phyloP scores from a whole-genome alignment of 2,797 vertebrate species.

The Tenualosa ilisha region DNA sequence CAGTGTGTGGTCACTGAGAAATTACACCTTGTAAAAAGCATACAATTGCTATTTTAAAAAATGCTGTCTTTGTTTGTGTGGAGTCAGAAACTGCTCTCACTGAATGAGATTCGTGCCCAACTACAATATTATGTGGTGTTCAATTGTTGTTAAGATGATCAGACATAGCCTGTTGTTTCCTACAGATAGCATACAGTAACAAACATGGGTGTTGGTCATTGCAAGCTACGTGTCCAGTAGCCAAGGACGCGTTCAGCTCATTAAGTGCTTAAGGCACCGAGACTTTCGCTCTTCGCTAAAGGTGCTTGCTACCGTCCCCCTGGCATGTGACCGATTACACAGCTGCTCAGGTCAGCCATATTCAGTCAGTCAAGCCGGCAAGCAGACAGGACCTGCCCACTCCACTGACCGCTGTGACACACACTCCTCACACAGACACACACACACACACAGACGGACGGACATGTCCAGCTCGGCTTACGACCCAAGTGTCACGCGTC shows the following conservation, averaged over 20 bases:
- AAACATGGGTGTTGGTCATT: neutral
- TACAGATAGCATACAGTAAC: neutral
- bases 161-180: conserved; percentile 12
- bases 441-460: too few relatives aligned
- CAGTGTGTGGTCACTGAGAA: neutral
- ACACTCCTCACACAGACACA: neutral
- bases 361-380: neutral
- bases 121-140: neutral
- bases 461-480: conserved; percentile 3
- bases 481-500: neutral
- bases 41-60: neutral
- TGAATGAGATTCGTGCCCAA: neutral
- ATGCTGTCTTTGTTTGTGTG: neutral
- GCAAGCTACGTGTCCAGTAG: neutral
- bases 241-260: neutral
- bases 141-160: neutral
- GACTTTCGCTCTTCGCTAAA: conserved; percentile 24
- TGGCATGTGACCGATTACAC: neutral
- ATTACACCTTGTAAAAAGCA: neutral
- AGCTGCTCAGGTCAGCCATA: neutral
- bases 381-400: neutral
- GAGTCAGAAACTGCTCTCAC: neutral
- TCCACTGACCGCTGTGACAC: neutral
- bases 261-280: neutral
- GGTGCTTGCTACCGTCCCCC: neutral